phyloP scores from a whole-genome alignment of 2,113 vertebrate genomes.

The Tapirus terrestris region DNA sequence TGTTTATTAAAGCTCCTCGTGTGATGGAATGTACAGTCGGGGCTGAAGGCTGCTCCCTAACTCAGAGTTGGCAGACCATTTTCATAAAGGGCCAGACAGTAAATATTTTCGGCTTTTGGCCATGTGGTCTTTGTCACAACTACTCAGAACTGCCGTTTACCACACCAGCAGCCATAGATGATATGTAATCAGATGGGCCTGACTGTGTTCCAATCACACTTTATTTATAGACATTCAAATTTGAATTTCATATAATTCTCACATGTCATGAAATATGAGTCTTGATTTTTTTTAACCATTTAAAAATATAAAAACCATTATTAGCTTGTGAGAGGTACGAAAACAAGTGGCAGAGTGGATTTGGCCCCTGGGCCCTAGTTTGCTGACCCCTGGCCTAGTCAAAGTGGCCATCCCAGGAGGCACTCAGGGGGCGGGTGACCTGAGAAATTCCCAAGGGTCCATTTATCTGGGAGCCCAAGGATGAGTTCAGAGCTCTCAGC shows the following conservation, averaged over 20 bases:
- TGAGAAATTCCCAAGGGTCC: neutral
- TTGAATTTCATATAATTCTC: neutral
- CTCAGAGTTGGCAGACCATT: neutral
- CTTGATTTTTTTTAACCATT: neutral
- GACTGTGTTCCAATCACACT: neutral
- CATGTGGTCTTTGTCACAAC: neutral
- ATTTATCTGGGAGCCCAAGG: neutral
- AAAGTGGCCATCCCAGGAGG: neutral
- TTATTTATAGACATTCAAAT: neutral
- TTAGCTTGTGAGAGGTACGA: neutral
- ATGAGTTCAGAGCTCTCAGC: neutral
- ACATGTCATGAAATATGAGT: neutral
- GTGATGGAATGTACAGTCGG: neutral
- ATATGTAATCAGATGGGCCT: neutral
- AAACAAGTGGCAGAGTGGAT: neutral
- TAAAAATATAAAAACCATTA: neutral
- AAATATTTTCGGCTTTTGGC: neutral
- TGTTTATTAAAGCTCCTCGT: neutral
- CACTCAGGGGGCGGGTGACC: neutral
- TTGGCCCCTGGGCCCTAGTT: neutral
- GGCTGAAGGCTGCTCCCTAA: neutral
- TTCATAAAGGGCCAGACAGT: neutral
- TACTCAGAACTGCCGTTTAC: neutral
- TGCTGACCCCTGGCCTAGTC: neutral
- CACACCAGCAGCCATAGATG: neutral